Percentiles rank a stretch among this genome's conserved stretches.
phyloP scores from a whole-genome alignment of 2,113 vertebrate species.

The Barnardius zonarius region DNA sequence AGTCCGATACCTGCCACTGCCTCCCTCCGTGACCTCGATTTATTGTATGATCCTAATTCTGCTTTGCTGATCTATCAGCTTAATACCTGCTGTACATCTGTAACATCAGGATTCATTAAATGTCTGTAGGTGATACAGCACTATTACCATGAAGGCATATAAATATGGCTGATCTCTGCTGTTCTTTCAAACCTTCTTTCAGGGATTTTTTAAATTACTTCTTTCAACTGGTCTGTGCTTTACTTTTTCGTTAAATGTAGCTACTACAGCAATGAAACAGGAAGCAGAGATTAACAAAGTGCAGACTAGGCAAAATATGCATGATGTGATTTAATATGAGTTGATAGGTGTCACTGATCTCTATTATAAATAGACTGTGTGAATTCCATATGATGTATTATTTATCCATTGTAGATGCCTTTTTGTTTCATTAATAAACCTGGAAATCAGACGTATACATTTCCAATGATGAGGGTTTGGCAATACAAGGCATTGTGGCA shows the following conservation, averaged over 20 bases:
- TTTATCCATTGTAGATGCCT: slow-evolving; percentile 73
- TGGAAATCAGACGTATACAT: slow-evolving; percentile 56
- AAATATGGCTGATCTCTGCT: not conserved
- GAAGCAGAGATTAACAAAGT: slow-evolving; percentile 73
- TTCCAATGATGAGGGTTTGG: slow-evolving; percentile 51
- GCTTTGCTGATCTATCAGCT: not conserved
- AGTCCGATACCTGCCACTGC: not conserved
- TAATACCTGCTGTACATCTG: not conserved
- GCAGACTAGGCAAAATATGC: slow-evolving; percentile 66
- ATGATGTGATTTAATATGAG: slow-evolving; percentile 71
- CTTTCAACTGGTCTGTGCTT: not conserved
- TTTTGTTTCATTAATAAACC: slow-evolving; percentile 79
- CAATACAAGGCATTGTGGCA: slow-evolving; percentile 53
- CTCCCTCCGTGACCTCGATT: not conserved
- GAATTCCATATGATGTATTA: slow-evolving; percentile 76
- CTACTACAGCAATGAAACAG: slow-evolving; percentile 18
- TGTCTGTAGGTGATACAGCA: not conserved
- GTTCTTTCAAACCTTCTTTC: not conserved
- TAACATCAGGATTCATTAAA: not conserved
- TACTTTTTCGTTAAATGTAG: slow-evolving; percentile 15
- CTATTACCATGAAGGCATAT: rapidly evolving
- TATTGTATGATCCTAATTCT: not conserved
- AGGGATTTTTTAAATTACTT: not conserved
- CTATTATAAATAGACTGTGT: slow-evolving; percentile 66
- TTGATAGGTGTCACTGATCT: slow-evolving; percentile 76